Evolutionary conservation across 2,113 vertebrate species (phyloP).

Genomic region (Poicephalus meyeri): DNA sequence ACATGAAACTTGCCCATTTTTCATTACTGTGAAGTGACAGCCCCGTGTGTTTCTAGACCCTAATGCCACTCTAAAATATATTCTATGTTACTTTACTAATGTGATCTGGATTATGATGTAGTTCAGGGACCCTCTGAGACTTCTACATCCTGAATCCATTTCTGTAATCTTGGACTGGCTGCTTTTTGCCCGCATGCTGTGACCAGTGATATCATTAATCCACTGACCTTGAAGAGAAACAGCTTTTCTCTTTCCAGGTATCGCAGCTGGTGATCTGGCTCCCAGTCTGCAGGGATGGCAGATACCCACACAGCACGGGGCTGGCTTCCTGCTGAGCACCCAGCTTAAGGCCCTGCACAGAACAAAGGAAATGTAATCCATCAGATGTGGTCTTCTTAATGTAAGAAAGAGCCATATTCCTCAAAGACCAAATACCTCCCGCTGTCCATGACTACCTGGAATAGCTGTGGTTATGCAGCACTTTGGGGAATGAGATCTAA

Average conservation of each 20-base stretch:
- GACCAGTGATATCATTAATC: neutral
- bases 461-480: neutral
- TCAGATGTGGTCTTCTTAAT: neutral
- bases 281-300: accelerated
- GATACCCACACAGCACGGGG: neutral
- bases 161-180: neutral
- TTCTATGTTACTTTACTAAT: neutral
- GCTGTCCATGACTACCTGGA: neutral
- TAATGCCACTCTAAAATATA: neutral
- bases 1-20: neutral
- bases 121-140: neutral
- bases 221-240: neutral
- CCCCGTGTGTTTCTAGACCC: neutral
- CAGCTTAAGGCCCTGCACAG: neutral
- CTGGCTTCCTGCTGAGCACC: neutral
- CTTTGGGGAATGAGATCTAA: neutral
- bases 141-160: neutral
- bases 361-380: neutral
- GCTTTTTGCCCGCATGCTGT: neutral
- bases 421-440: accelerated
- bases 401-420: neutral
- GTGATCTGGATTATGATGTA: neutral
- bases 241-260: slow-evolving; percentile 33
- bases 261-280: neutral
- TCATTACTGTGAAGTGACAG: neutral